phyloP scores from a whole-genome alignment of 1,140 invertebrate genomes.

The Drosophila triauraria region DNA sequence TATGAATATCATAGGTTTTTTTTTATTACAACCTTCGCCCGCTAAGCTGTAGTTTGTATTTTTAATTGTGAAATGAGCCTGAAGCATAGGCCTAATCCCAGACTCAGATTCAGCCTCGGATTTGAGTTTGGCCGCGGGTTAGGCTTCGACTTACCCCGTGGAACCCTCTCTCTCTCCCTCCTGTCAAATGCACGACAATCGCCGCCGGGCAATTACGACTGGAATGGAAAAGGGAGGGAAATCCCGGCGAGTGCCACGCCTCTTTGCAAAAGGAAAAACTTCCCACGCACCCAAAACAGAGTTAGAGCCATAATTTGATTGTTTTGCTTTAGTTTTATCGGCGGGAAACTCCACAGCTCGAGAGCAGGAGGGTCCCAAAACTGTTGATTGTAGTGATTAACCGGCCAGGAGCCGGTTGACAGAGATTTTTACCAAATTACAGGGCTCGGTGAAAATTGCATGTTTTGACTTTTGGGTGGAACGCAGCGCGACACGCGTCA shows the following conservation, averaged over 20 bases:
- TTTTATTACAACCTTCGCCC: background rate
- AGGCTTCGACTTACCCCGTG: slow-evolving; percentile 33
- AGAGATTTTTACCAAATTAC: slow-evolving; percentile 64
- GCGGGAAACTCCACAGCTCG: background rate
- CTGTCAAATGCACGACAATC: slow-evolving; percentile 52
- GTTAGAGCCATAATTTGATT: slow-evolving; percentile 73
- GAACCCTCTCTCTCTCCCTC: slow-evolving; percentile 10
- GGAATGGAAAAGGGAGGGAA: slow-evolving; percentile 29
- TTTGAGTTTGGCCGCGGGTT: slow-evolving; percentile 50
- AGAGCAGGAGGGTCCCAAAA: slow-evolving; percentile 23
- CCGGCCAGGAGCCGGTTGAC: slow-evolving; percentile 50
- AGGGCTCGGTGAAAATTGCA: slow-evolving; percentile 69
- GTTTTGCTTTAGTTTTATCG: slow-evolving; percentile 47
- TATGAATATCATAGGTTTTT: slow-evolving; percentile 36
- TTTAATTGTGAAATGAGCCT: slow-evolving; percentile 69
- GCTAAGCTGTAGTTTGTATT: slow-evolving; percentile 28
- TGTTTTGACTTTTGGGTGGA: slow-evolving; percentile 67
- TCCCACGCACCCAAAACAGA: slow-evolving; percentile 42
- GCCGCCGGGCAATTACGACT: slow-evolving; percentile 35
- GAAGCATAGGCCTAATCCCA: slow-evolving; percentile 46
- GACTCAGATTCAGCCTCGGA: slow-evolving; percentile 5
- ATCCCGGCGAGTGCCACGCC: slow-evolving; percentile 39
- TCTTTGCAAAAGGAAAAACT: slow-evolving; percentile 27
- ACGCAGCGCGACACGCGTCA: slow-evolving; percentile 53
- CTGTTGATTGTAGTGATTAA: slow-evolving; percentile 84